Evolutionary conservation across 1,140 invertebrate species (phyloP), one percentile per base, ranked within the genome.

Genomic region (Sitodiplosis mosellana): DNA sequence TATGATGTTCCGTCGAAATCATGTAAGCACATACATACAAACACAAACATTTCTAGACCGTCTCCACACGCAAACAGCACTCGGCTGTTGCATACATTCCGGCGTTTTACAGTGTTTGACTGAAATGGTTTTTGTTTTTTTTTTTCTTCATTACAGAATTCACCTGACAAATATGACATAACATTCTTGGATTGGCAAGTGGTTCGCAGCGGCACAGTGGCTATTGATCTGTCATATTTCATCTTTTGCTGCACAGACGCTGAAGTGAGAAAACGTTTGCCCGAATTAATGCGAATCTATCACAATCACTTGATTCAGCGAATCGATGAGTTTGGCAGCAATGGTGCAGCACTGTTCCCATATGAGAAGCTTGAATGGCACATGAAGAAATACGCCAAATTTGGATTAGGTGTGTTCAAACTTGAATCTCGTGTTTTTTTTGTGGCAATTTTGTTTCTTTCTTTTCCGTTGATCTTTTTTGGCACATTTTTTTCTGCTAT

Each of bases 151-250:
- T 38, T 38, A 5, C 36, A 38, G 36, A 17, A 12, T 14, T 7
- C 12, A n/a, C 12, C 12, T 38, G 18, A 27, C 6, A 20, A 12
- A 27, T 27, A 27, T 27, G 22, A 48, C 6, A 21, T 48, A 37
- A 41, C 12, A 36, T 37, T 48, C 4, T 33, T 48, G n/a, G 47
- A 48, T 37, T 48, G 47, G 47, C 47, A 48, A 36, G 40, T 33
- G 14, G n/a, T 41, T 10, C 47, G 47, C 5, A 44, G 43, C 21
- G 40, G 47, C 7, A 19, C 47, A 33, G 33, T 36, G 19, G 47
- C 21, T 12, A 48, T 48, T 48, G 47, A 48, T 19, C 12, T 48
- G 8, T 12, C 37, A 20, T 48, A 48, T 34, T 48, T 48, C 17
- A 21, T 48, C 8, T 48, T 41, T 15, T 22, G 20, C 7, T 48